Percentiles rank a stretch among this genome's conserved stretches.
These are phyloP conservation scores for Bubo bubo DNA, from an alignment of 2,113 vertebrate genomes.

Conservation along the genomic window DNA sequence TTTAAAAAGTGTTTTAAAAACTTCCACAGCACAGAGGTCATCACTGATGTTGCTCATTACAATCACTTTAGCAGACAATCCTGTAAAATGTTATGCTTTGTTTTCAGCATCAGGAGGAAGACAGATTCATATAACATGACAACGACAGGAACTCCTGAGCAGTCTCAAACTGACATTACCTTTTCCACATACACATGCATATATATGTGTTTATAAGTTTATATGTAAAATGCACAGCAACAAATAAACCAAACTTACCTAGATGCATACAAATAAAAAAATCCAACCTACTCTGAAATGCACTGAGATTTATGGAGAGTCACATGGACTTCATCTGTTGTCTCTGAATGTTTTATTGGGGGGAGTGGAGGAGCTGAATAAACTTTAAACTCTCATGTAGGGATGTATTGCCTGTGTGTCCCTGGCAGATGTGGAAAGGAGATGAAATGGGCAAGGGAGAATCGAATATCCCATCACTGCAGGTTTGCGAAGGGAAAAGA, in stretches of 20 bases:
- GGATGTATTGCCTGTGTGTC: slow-evolving; percentile 82
- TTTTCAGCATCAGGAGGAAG: background rate
- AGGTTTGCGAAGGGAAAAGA: slow-evolving; percentile 79
- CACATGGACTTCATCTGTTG: slow-evolving; percentile 77
- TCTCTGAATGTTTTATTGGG: slow-evolving; percentile 73
- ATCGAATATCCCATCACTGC: slow-evolving; percentile 83
- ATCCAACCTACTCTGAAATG: slow-evolving; percentile 44
- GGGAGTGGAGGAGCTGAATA: slow-evolving; percentile 71
- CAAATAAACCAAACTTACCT: slow-evolving; percentile 56
- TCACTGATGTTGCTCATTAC: background rate
- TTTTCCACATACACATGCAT: background rate
- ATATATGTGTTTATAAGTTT: background rate
- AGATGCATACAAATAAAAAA: slow-evolving; percentile 67
- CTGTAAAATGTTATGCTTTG: background rate
- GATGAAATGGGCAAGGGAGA: slow-evolving; percentile 85
- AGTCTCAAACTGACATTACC: slow-evolving; percentile 21
- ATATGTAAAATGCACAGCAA: background rate
- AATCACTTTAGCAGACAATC: slow-evolving; percentile 17
- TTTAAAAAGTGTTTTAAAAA: background rate
- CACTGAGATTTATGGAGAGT: slow-evolving; percentile 48
- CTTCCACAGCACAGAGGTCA: background rate
- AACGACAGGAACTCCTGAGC: slow-evolving; percentile 2
- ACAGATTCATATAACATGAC: background rate
- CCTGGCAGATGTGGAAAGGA: slow-evolving; percentile 91
- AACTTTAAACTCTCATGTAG: slow-evolving; percentile 86